Base-by-base conservation (phyloP, 2,113 vertebrate genomes). In the Oncorhynchus nerka region DNA sequence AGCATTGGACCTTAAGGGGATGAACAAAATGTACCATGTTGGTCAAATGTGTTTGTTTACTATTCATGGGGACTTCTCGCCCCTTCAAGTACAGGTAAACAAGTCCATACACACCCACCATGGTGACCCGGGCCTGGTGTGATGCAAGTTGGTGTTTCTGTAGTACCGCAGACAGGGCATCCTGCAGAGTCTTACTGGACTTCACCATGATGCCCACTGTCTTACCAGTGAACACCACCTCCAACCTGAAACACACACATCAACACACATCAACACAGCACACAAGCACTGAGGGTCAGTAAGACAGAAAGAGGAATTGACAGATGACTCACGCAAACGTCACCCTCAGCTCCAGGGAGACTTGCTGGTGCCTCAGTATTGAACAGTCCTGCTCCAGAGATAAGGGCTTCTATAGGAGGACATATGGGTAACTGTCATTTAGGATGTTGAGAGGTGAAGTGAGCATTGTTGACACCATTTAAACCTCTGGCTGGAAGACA, bases 381-480 rank as follows among this genome's bases (percentile, higher is more conserved):
- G 91, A 90, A 84, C 96, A 96, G 81, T 99, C 97, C 91, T 99
- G 97, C 82, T 98, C 97, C 90, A 99, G 88, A 1, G 94, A 95
- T 71, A 99, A 85, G 0, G 96, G 94, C 69, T 97, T 95, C 94
- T 96, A 87, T 20, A 73, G 75, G 73, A 22, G n/a, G 59, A 28
- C 30, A 68, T 1, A 70, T 5, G 20, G 15, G 8, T 30, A 16
- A 24, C 6, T 4, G 39, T 45, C 39, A 45, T 45, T 45, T 11
- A 45, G 39, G 39, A 45, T 9, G 9, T 45, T 45, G 9, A 11
- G 7, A 39, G 39, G 8, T 45, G 39, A 45, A 3, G 39, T 45
- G 39, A 45, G 39, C 39, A 45, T 45, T 45, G 39, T 9, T 45
- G 39, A 11, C 39, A 45, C 11, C 9, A 11, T 45, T 45, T 9